Conservation (phyloP, 2,113 vertebrate species). For the Probosciger aterrimus region DNA sequence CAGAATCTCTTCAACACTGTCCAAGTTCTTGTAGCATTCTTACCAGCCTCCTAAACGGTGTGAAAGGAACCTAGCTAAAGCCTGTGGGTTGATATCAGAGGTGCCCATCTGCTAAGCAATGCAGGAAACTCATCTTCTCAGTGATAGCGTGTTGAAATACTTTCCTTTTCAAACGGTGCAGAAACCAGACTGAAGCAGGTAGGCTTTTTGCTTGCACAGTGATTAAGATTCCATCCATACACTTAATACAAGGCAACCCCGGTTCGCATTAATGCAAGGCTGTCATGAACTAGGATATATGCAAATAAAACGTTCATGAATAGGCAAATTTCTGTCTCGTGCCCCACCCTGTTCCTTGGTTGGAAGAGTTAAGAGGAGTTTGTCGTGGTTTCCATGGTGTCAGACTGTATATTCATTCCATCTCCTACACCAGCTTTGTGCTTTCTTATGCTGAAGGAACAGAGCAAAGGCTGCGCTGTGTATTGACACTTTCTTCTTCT, state of each 20-base stretch:
- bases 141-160: background rate
- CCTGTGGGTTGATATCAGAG: background rate
- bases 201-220: background rate
- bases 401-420: constrained; percentile 51
- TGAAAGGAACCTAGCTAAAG: background rate
- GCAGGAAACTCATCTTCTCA: background rate
- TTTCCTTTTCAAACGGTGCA: background rate
- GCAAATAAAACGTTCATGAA: constrained; percentile 8
- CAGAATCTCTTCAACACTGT: background rate
- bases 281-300: background rate
- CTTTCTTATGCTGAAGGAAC: constrained; percentile 38
- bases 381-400: constrained; percentile 59
- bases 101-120: background rate
- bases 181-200: constrained; percentile 8
- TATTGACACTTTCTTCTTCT: constrained; percentile 61
- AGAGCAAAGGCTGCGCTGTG: constrained; percentile 65
- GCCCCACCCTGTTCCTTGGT: constrained; percentile 5
- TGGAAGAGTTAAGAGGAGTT: constrained; percentile 54
- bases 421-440: constrained; percentile 36
- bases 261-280: background rate
- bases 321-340: background rate
- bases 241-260: background rate
- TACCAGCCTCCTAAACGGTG: background rate
- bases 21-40: background rate
- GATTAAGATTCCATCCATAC: background rate